Conservation (phyloP, 1,140 invertebrate species). For the Frieseomelitta varia region DNA sequence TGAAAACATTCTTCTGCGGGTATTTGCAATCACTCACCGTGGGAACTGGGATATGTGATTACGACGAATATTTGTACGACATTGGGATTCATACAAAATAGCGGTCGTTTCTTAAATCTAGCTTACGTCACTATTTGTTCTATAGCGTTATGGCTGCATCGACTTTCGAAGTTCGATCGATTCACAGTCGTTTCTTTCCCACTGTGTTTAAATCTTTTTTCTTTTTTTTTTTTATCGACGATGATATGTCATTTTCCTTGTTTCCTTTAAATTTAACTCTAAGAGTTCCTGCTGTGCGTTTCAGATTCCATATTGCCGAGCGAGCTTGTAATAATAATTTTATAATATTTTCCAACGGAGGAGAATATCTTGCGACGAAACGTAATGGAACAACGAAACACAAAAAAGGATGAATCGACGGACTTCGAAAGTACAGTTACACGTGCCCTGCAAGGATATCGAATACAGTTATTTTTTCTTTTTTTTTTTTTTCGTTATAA, state of each 20-base stretch:
- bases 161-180: slow-evolving; percentile 51
- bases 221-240: background rate
- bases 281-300: no score
- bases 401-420: slow-evolving; percentile 47
- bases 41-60: slow-evolving; percentile 75
- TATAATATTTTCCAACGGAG: background rate
- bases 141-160: slow-evolving; percentile 66
- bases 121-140: slow-evolving; percentile 73
- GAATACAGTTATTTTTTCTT: slow-evolving; percentile 64
- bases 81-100: slow-evolving; percentile 81
- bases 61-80: slow-evolving; percentile 79
- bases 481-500: slow-evolving; percentile 68
- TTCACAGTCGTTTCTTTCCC: slow-evolving; percentile 17
- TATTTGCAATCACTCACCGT: slow-evolving; percentile 64
- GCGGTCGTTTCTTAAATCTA: slow-evolving; percentile 76
- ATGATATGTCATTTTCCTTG: background rate
- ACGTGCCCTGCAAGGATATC: slow-evolving; percentile 65
- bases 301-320: background rate
- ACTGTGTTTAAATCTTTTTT: no score
- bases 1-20: slow-evolving; percentile 58
- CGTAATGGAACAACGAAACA: slow-evolving; percentile 32
- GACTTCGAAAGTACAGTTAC: slow-evolving; percentile 47
- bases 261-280: background rate
- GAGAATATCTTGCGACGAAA: no score
- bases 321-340: background rate